Evolutionary conservation across 2,888 invertebrate species (phyloP).

Genomic region (Tortricodes alternella): DNA sequence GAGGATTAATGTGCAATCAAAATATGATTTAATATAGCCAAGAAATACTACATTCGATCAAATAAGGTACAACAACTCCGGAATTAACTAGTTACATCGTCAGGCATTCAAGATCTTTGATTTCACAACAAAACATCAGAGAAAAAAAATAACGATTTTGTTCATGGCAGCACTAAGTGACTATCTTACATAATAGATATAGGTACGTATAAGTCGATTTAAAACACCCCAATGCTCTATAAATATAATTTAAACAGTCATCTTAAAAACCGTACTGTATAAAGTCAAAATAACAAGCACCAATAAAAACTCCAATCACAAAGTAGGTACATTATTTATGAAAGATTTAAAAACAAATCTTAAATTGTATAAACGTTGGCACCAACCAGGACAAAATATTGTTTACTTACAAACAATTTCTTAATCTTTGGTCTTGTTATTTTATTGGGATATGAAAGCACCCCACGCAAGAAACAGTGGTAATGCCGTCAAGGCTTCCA

Average conservation of each 20-base stretch:
- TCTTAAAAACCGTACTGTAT: constrained; percentile 18
- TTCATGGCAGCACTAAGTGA: constrained; percentile 23
- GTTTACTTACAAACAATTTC: constrained; percentile 55
- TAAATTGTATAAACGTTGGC: constrained; percentile 51
- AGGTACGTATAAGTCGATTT: constrained; percentile 28
- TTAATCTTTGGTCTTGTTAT: constrained; percentile 74
- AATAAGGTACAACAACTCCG: constrained; percentile 15
- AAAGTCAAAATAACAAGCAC: constrained; percentile 37
- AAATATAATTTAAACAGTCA: constrained; percentile 23
- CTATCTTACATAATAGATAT: constrained; percentile 22
- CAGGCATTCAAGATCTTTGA: constrained; percentile 18
- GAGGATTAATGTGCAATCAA: constrained; percentile 7
- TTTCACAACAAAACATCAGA: constrained; percentile 13
- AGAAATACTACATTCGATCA: constrained; percentile 16
- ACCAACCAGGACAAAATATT: constrained; percentile 55
- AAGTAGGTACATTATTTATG: constrained; percentile 26
- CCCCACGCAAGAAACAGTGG: constrained; percentile 7
- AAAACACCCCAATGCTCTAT: constrained; percentile 24
- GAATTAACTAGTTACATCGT: constrained; percentile 11
- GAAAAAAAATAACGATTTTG: constrained; percentile 23
- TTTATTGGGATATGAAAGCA: constrained; percentile 54
- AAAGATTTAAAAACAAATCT: constrained; percentile 45
- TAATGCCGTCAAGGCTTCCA: constrained; percentile 21
- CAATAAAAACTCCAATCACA: constrained; percentile 31
- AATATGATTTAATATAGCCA: background rate